Conservation (phyloP, 2,888 invertebrate genomes). For the Drosophila incognita region DNA sequence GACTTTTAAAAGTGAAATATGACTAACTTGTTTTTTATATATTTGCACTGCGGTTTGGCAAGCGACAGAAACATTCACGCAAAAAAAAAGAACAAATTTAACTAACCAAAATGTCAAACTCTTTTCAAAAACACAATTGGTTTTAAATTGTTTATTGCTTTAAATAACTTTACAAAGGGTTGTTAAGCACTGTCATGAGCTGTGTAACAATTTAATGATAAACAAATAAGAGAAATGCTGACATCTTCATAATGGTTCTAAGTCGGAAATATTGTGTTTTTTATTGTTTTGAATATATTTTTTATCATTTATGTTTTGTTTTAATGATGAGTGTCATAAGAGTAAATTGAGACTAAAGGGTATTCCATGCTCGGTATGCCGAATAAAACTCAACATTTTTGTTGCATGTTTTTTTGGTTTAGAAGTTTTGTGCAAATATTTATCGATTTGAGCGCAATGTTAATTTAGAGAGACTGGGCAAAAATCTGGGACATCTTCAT, state of each 20-base stretch:
- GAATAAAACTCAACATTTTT: neutral
- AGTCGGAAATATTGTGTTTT: neutral
- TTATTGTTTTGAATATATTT: neutral
- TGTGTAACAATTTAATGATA: neutral
- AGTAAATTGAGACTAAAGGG: neutral
- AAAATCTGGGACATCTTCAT: slow-evolving; percentile 22
- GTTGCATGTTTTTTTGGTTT: slow-evolving; percentile 15
- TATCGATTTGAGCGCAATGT: slow-evolving; percentile 55
- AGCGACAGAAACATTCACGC: slow-evolving; percentile 43
- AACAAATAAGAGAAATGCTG: neutral
- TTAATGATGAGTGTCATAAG: neutral
- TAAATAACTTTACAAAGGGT: neutral
- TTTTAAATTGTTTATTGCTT: slow-evolving; percentile 34
- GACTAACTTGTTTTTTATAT: slow-evolving; percentile 5
- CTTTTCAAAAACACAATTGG: slow-evolving; percentile 33
- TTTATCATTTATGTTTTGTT: neutral
- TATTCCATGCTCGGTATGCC: neutral
- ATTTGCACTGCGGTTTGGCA: slow-evolving; percentile 53
- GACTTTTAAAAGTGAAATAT: no score
- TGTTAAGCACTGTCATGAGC: neutral
- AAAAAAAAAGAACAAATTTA: slow-evolving; percentile 18
- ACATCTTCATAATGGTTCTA: neutral
- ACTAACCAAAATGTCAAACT: slow-evolving; percentile 43
- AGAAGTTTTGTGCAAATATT: slow-evolving; percentile 51
- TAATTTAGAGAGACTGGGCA: slow-evolving; percentile 55